Evolutionary conservation across 2,113 vertebrate species (phyloP).

Genomic region (Psittacara wagleri): DNA sequence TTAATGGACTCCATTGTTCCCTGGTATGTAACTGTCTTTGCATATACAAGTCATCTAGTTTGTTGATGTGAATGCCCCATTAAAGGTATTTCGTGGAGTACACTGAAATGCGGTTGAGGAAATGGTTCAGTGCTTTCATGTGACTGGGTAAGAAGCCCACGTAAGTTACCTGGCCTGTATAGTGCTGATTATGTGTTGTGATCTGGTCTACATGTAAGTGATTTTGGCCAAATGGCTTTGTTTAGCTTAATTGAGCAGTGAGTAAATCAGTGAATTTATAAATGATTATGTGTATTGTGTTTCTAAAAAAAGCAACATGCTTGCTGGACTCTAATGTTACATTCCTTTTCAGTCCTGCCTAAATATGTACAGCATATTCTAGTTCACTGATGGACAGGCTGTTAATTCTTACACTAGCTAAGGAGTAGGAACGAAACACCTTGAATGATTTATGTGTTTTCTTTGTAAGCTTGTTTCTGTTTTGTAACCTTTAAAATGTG

Average conservation of each 20-base stretch:
- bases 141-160: neutral
- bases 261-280: neutral
- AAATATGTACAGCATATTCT: neutral
- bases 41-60: neutral
- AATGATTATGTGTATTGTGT: neutral
- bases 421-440: conserved; percentile 37
- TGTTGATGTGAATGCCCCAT: neutral
- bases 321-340: neutral
- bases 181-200: neutral
- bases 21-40: neutral
- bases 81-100: neutral
- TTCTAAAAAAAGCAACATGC: neutral
- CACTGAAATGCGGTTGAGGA: neutral
- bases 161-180: neutral
- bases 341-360: neutral
- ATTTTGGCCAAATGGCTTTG: neutral
- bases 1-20: neutral
- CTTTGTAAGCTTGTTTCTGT: conserved; percentile 67
- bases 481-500: conserved; percentile 72
- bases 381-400: conserved; percentile 40
- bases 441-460: conserved; percentile 67
- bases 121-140: neutral
- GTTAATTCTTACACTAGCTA: conserved; percentile 61
- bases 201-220: neutral
- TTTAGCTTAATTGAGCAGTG: neutral